Evolutionary conservation across 1,140 invertebrate species (phyloP).

Genomic region (Bombus turneri): DNA sequence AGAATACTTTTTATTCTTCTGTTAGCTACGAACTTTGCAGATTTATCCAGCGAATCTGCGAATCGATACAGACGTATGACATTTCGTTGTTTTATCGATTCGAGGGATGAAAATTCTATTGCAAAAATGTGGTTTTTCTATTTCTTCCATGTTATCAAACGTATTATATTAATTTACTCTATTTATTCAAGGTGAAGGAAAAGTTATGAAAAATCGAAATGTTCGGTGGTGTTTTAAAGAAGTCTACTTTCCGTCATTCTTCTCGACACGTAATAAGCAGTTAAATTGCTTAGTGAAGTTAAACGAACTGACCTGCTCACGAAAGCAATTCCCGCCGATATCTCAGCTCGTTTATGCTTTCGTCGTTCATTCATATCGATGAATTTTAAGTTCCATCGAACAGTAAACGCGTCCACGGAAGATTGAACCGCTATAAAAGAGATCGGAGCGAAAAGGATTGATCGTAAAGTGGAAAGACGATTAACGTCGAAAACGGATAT

Average conservation of each 20-base stretch:
- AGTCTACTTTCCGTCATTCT: not conserved
- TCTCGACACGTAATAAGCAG: constrained; percentile 23
- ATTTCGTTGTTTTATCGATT: not conserved
- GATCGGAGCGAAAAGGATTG: not conserved
- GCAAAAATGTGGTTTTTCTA: not conserved
- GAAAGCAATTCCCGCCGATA: constrained; percentile 12
- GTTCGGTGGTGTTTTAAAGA: not conserved
- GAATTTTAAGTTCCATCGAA: not conserved
- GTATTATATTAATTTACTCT: not conserved
- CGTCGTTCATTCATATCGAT: constrained; percentile 20
- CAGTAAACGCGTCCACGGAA: constrained; percentile 1
- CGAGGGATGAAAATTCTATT: not conserved
- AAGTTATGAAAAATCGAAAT: not conserved
- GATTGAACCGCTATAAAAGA: not conserved
- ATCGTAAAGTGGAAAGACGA: not conserved
- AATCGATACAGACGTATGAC: not conserved
- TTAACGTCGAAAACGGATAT: not conserved
- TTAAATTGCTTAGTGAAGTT: constrained; percentile 11
- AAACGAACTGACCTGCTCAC: constrained; percentile 11
- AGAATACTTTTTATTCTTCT: not conserved
- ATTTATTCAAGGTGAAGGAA: not conserved
- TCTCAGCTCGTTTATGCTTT: constrained; percentile 49
- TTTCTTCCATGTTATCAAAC: not conserved
- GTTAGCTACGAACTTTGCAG: not conserved
- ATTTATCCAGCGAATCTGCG: not conserved